Base-by-base conservation (phyloP, 2,888 invertebrate genomes). In the Cheilosia variabilis region DNA sequence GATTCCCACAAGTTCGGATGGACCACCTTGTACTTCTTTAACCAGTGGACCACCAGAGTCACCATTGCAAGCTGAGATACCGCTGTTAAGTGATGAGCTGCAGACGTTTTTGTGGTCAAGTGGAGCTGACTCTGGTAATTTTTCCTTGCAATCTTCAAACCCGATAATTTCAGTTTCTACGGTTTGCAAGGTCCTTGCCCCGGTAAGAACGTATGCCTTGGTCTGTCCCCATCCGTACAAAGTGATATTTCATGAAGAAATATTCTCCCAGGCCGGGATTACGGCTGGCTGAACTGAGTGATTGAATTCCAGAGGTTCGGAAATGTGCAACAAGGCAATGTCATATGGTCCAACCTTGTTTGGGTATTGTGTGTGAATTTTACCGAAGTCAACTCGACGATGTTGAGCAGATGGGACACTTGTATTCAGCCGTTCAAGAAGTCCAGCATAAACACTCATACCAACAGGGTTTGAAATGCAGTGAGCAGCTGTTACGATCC, bases 321-420 rank as follows among this genome's bases (percentile, higher is more conserved):
- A 88, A 10, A 91, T 88, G 82, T 90, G 90, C 75, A 94, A 87
- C 1, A 95, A 68, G 34, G 93, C 94, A 87, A 95, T 93, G 88
- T 95, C 94, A 87, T 93, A 93, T 78, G 92, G 92, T 17, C 91
- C 92, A n/a, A 92, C 91, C 3, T 90, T 90, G n/a, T 93, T 92
- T 45, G 10, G 31, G 83, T 88, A 92, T 2, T 34, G 2, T 45
- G 89, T 89, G 81, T 93, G 93, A 1, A 91, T 88, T 24, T 89
- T 88, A 22, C 90, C 88, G 17, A 88, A 90, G 5, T 88, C 89
- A 10, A 93, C 89, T 1, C 62, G 22, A 45, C 91, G 90, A 1
- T 88, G 78, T 88, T 92, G 92, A 4, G 90, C 89, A 2, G 78
- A 87, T 4, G 89, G 88, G 0, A 55, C 68, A 34, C 90, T 87